Evolutionary conservation across 2,888 invertebrate species (phyloP).

Genomic region (Leistus spinibarbis): DNA sequence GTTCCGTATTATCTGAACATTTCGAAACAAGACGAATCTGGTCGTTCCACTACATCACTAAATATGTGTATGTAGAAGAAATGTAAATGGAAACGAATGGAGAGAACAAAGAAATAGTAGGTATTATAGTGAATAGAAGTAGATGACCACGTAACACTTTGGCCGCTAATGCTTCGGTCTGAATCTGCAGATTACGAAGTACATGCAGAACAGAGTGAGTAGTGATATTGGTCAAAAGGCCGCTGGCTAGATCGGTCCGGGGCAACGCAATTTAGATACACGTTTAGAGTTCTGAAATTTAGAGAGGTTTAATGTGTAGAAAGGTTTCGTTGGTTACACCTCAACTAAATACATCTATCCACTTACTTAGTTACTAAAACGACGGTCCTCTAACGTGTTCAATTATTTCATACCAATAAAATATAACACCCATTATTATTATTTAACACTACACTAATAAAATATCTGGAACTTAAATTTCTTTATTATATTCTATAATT

Average conservation of each 20-base stretch:
- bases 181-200: constrained; percentile 33
- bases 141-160: constrained; percentile 28
- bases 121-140: constrained; percentile 13
- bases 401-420: no score
- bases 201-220: constrained; percentile 5
- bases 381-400: no score
- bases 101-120: background rate
- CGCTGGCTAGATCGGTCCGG: constrained; percentile 28
- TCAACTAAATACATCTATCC: background rate
- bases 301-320: constrained; percentile 25
- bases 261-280: background rate
- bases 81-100: background rate
- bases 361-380: background rate
- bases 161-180: constrained; percentile 27
- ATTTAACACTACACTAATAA: no score
- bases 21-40: no score
- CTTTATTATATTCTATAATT: no score
- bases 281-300: constrained; percentile 14
- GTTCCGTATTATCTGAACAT: no score
- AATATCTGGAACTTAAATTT: no score
- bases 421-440: no score
- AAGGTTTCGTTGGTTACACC: constrained; percentile 15
- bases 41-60: no score
- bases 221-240: constrained; percentile 29
- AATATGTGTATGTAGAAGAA: background rate